Base-by-base conservation (phyloP, 2,888 invertebrate genomes). In the Parnassius smintheus region DNA sequence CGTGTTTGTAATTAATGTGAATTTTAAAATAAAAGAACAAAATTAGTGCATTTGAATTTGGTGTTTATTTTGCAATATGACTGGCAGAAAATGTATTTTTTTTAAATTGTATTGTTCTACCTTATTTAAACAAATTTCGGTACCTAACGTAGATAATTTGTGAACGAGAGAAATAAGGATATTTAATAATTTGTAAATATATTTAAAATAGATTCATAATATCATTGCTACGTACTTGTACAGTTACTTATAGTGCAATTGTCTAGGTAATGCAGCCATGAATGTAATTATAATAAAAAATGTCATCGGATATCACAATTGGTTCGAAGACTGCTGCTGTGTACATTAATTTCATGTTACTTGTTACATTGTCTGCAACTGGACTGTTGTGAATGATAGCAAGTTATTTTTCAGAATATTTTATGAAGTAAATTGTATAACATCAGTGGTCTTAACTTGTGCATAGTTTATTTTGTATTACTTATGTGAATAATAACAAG, bases 391-490 rank as follows among this genome's bases (percentile, higher is more conserved):
- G 49, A 49, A 49, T 49, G 49, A 49, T 49, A 49, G 49, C 49
- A 49, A 49, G 49, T 49, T 49, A 77, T 77, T 81, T 80, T 82
- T 81, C 80, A 77, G 77, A 86, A 78, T 79, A 78, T 85, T 85
- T 82, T 88, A 86, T 85, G 76, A 80, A 85, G 77, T 83, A 76
- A 81, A 80, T 49, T 81, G 81, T 81, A 79, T 75, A 81, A 83
- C 81, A 80, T 80, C 88, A 83, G 83, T 86, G 89, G 88, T 89
- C 90, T 86, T 88, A 85, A 91, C 81, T 92, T 93, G 93, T 93
- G 93, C 92, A 93, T 93, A 93, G 93, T 93, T 93, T 93, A 93
- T 93, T 93, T 93, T 93, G 93, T 93, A 93, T 93, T 93, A 63
- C 59, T 54, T 62, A 93, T 93, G 93, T 93, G 93, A 93, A 93